A percentile compares a stretch with the other conserved stretches of the same genome.
These are phyloP conservation scores for Ondatra zibethicus DNA, from an alignment of 2,113 vertebrate species.

Conservation along the genomic window DNA sequence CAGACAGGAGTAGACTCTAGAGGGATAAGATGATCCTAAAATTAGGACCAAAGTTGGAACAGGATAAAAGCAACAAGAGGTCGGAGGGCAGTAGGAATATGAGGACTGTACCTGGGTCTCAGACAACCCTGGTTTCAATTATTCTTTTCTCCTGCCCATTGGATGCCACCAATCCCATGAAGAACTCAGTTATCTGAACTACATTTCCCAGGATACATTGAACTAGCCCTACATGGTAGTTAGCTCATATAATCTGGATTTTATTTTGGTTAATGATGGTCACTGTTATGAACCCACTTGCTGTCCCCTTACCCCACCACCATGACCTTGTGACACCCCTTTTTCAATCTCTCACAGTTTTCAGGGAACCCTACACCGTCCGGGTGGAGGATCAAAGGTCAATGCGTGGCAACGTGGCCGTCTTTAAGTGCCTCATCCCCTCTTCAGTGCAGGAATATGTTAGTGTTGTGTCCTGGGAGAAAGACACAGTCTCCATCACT, in stretches of 20 bases:
- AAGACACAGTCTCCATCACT: slow-evolving; percentile 98
- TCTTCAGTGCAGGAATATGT: slow-evolving; percentile 99
- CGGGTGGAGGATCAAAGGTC: slow-evolving; percentile 99
- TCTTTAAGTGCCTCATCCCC: slow-evolving; percentile 99
- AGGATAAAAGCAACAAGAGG: neutral
- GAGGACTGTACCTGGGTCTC: neutral
- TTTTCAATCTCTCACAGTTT: slow-evolving; percentile 87
- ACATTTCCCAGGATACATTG: neutral
- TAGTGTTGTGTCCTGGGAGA: slow-evolving; percentile 99
- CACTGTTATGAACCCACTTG: neutral
- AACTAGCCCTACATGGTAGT: neutral
- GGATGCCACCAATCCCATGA: neutral
- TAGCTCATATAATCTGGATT: neutral
- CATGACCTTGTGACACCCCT: neutral
- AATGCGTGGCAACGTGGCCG: slow-evolving; percentile 99
- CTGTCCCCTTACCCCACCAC: neutral
- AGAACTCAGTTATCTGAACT: neutral
- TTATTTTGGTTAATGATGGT: neutral
- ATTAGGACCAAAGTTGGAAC: neutral
- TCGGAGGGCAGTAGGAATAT: neutral
- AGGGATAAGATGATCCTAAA: neutral
- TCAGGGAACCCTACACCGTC: slow-evolving; percentile 99
- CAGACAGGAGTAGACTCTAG: neutral
- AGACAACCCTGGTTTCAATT: neutral
- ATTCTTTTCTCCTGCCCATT: neutral